phyloP scores from a whole-genome alignment of 2,113 vertebrate genomes.

The Eudorcas thomsonii region DNA sequence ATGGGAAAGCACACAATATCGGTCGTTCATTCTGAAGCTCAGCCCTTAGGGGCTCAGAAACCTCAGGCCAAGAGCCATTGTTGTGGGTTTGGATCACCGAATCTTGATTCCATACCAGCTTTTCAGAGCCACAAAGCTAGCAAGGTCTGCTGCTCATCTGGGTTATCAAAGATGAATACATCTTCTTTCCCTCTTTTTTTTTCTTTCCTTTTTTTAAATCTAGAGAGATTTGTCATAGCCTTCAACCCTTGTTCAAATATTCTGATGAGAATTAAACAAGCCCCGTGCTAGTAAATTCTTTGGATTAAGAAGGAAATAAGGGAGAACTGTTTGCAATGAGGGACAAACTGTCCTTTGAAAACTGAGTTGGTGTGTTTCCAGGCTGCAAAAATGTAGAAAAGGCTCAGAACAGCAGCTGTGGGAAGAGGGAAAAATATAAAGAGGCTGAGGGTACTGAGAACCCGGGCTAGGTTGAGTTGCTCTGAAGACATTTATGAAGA shows the following conservation, averaged over 20 bases:
- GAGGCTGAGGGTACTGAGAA: background rate
- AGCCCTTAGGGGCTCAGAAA: background rate
- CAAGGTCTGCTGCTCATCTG: background rate
- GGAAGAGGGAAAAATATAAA: background rate
- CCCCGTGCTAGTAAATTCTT: background rate
- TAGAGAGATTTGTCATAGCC: background rate
- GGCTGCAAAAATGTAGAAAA: background rate
- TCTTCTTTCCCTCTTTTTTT: background rate
- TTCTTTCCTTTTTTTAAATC: background rate
- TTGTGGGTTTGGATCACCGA: background rate
- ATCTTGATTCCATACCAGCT: background rate
- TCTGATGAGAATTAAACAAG: background rate
- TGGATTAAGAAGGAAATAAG: background rate
- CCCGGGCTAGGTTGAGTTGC: background rate
- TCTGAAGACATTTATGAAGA: background rate
- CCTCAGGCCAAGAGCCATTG: background rate
- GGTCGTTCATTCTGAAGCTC: background rate
- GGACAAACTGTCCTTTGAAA: background rate
- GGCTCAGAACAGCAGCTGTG: background rate
- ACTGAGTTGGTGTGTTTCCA: background rate
- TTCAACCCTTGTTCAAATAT: background rate
- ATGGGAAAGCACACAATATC: background rate
- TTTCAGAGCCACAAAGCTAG: background rate
- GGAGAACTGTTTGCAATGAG: background rate
- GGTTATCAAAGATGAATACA: background rate